phyloP scores from a whole-genome alignment of 2,113 vertebrate genomes.

The Zeus faber region DNA sequence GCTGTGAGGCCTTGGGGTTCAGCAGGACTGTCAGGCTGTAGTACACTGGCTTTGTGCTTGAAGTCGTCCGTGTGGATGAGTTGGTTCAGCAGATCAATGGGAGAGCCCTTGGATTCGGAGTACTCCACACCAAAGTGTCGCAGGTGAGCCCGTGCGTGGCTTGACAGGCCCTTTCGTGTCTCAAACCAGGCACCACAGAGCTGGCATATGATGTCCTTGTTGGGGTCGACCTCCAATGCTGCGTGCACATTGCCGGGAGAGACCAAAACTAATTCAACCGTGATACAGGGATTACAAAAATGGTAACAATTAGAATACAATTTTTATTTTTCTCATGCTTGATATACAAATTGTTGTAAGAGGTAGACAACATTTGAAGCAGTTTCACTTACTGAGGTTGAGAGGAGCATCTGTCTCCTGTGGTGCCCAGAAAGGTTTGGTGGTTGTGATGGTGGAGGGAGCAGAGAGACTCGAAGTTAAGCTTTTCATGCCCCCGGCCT shows the following conservation, averaged over 20 bases:
- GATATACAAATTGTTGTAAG: no score
- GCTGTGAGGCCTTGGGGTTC: conserved; percentile 44
- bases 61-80: conserved; percentile 87
- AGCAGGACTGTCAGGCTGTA: conserved; percentile 48
- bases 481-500: conserved; percentile 67
- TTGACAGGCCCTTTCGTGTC: conserved; percentile 90
- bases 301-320: no score
- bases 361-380: not conserved
- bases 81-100: conserved; percentile 87
- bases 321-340: no score
- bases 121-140: conserved; percentile 91
- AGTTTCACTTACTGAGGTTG: conserved; percentile 89
- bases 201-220: conserved; percentile 89
- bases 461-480: conserved; percentile 48
- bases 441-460: conserved; percentile 17
- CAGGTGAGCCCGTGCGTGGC: conserved; percentile 89
- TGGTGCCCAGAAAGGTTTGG: conserved; percentile 79
- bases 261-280: not conserved
- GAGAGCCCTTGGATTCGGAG: conserved; percentile 89
- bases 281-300: no score
- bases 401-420: conserved; percentile 91
- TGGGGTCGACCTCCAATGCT: conserved; percentile 86
- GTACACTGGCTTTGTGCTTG: conserved; percentile 73
- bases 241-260: conserved; percentile 40
- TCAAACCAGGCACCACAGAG: conserved; percentile 94